These are phyloP conservation scores for Loriculus beryllinus DNA, from an alignment of 2,797 vertebrate species.

Conservation along the genomic window DNA sequence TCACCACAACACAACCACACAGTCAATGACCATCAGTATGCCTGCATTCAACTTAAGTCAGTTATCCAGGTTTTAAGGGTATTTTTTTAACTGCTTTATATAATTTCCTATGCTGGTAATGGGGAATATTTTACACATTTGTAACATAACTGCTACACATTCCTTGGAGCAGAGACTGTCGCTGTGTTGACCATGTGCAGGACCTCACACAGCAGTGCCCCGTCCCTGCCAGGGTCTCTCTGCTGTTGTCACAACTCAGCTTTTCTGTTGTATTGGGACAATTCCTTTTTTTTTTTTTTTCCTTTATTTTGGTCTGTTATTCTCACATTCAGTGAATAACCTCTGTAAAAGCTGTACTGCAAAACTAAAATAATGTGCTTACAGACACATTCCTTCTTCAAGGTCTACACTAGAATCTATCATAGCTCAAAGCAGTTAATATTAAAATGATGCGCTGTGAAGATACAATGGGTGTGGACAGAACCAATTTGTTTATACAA, in stretches of 20 bases:
- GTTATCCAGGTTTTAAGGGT: background rate
- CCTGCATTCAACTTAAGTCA: background rate
- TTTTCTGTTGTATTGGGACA: background rate
- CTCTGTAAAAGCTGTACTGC: background rate
- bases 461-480: constrained; percentile 61
- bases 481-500: constrained; percentile 54
- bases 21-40: background rate
- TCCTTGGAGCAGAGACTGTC: background rate
- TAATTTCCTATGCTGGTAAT: background rate
- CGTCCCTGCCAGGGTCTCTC: fast-evolving
- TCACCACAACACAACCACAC: background rate
- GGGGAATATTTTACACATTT: background rate
- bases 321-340: background rate
- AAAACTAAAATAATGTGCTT: background rate
- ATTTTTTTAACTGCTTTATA: background rate
- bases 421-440: background rate
- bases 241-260: background rate
- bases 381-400: background rate
- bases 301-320: background rate
- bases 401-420: background rate
- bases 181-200: fast-evolving
- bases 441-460: constrained; percentile 21
- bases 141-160: fast-evolving
- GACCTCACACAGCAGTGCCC: fast-evolving
- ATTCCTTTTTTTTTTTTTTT: background rate